Conservation (phyloP, 2,888 invertebrate genomes). For the Brachylomia viminalis region DNA sequence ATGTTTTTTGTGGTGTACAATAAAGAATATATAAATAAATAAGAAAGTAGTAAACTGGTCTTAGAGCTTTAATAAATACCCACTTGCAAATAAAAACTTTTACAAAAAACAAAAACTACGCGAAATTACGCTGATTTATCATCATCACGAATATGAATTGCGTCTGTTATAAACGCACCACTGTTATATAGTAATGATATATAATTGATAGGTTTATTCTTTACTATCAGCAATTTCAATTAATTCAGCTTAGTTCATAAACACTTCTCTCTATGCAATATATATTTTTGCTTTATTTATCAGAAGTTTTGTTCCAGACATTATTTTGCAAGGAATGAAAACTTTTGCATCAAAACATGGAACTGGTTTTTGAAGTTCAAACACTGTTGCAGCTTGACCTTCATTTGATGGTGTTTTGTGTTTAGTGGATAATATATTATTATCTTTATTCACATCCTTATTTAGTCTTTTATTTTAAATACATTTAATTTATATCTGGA, state of each 20-base stretch:
- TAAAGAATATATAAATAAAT: too few species aligned
- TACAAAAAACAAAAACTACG: constrained; percentile 1
- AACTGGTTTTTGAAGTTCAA: constrained; percentile 63
- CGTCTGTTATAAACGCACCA: not conserved
- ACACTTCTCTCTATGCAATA: not conserved
- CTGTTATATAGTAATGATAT: not conserved
- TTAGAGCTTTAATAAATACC: not conserved
- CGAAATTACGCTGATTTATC: not conserved
- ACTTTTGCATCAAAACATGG: constrained; percentile 53
- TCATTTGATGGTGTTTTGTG: constrained; percentile 46
- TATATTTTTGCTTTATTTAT: constrained; percentile 16
- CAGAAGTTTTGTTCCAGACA: constrained; percentile 5
- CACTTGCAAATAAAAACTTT: too few species aligned
- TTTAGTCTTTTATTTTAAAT: constrained; percentile 49
- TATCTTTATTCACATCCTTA: constrained; percentile 27
- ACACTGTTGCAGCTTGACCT: constrained; percentile 45
- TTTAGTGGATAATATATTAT: constrained; percentile 12
- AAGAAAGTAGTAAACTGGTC: not conserved
- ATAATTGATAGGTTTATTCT: not conserved
- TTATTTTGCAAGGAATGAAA: constrained; percentile 34
- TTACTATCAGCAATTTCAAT: not conserved
- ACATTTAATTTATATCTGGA: constrained; percentile 34
- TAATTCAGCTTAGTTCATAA: constrained; percentile 18
- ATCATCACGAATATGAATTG: not conserved
- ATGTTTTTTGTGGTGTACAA: too few species aligned